Evolutionary conservation across 2,797 vertebrate species (phyloP), one percentile per base, ranked within the genome.

Genomic region (Enteromius treurensis): DNA sequence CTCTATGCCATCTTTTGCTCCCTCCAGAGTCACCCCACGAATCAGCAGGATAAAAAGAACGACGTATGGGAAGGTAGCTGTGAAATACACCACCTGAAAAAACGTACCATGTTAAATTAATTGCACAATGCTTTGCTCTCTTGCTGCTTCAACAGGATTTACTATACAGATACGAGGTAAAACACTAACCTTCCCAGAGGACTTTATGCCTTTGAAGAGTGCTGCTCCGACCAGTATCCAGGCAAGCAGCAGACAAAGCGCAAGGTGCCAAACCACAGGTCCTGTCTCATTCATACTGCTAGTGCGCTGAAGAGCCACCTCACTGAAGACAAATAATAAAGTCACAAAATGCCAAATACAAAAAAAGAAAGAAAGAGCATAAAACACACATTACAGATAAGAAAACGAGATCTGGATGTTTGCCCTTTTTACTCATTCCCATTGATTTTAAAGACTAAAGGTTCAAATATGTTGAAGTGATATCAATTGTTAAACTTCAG

Each of bases 121-220:
- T 15, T 23, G 11, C 19, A 55, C 37, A 53, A n/a, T 34, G 47
- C 19, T 32, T 32, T 17, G 60, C 29, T 32, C 62, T 3, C 19
- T 37, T n/a, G 49, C 71, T 14, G 1, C 34, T 21, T 75, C 21
- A 15, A 37, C 34, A 14, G 1, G 0, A 37, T 53, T 55, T 55
- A 37, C 53, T 37, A 11, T 55, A 37, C 19, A 34, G 10, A 53
- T 14, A 34, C 1, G 29, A 42, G 32, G 8, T 34, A 29, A 79
- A 78, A 58, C 21, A 90, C 92, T 89, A 91, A 99, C 98, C 95
- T 99, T 99, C 79, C 97, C 98, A 21, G 98, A 98, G 67, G 97
- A 98, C 88, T 99, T 98, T 89, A 99, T 98, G 85, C 98, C 97
- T 95, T 94, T 98, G 86, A 95, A 96, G 47, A 99, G 90, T 0